These are phyloP conservation scores for Cataglyphis altisquamis DNA, from an alignment of 2,888 invertebrate genomes.

Conservation along the genomic window DNA sequence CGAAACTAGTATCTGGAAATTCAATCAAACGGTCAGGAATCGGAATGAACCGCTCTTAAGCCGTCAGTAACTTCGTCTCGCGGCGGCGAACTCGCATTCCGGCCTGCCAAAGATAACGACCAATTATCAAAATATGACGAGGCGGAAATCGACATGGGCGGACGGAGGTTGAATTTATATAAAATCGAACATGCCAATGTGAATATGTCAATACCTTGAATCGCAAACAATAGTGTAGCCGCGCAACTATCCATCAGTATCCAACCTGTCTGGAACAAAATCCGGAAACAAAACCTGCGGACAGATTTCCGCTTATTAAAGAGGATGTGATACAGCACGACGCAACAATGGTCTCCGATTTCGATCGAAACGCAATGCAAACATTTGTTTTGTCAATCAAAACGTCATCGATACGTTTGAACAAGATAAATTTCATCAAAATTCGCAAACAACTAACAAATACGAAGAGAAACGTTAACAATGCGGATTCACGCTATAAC, in stretches of 20 bases:
- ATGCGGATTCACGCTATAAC: background rate
- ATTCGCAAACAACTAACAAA: background rate
- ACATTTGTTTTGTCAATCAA: conserved; percentile 50
- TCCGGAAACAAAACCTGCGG: conserved; percentile 45
- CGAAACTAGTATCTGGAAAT: background rate
- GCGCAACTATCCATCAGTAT: conserved; percentile 11
- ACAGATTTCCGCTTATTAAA: conserved; percentile 31
- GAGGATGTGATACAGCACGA: conserved; percentile 18
- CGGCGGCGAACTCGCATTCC: background rate
- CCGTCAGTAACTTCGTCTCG: background rate
- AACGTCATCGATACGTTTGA: conserved; percentile 30
- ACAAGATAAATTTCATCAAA: conserved; percentile 3
- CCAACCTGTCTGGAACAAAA: conserved; percentile 47
- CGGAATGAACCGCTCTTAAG: conserved; percentile 23
- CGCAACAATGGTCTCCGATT: background rate
- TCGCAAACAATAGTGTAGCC: conserved; percentile 23
- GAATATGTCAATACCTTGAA: conserved; percentile 22
- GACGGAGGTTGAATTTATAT: conserved; percentile 14
- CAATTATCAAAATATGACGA: background rate
- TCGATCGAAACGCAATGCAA: conserved; percentile 36
- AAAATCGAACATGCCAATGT: conserved; percentile 21
- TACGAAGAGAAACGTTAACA: background rate
- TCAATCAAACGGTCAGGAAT: conserved; percentile 33
- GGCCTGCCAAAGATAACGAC: conserved; percentile 1
- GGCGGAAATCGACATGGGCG: background rate